These are phyloP conservation scores for Hemibagrus wyckioides DNA, from an alignment of 2,113 vertebrate species.

Conservation along the genomic window DNA sequence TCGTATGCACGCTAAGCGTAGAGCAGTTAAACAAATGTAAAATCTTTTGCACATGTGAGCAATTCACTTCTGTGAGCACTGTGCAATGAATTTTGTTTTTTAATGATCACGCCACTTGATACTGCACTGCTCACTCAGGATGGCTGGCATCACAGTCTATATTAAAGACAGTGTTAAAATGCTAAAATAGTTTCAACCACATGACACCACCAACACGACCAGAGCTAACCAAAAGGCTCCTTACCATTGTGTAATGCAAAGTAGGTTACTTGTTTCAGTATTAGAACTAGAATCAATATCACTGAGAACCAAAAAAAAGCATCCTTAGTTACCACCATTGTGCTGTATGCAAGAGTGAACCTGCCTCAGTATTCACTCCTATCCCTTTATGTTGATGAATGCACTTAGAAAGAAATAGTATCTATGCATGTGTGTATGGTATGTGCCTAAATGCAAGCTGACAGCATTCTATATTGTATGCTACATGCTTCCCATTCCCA, in stretches of 20 bases:
- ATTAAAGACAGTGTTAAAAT: neutral
- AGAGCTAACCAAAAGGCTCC: neutral
- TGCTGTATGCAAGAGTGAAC: too few relatives aligned
- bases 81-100: neutral
- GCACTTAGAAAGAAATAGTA: neutral
- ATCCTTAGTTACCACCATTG: neutral
- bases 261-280: neutral
- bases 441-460: neutral
- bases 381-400: neutral
- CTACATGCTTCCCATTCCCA: neutral
- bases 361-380: neutral
- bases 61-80: neutral
- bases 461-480: conserved; percentile 1
- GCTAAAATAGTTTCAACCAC: neutral
- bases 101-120: neutral
- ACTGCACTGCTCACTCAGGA: neutral
- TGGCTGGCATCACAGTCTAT: neutral
- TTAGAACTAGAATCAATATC: neutral
- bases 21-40: neutral
- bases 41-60: neutral
- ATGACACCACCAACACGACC: neutral
- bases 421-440: conserved; percentile 3
- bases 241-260: neutral
- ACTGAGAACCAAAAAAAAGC: neutral
- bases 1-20: neutral